These are phyloP conservation scores for Leuctra nigra DNA, from an alignment of 2,888 invertebrate species.

Conservation along the genomic window DNA sequence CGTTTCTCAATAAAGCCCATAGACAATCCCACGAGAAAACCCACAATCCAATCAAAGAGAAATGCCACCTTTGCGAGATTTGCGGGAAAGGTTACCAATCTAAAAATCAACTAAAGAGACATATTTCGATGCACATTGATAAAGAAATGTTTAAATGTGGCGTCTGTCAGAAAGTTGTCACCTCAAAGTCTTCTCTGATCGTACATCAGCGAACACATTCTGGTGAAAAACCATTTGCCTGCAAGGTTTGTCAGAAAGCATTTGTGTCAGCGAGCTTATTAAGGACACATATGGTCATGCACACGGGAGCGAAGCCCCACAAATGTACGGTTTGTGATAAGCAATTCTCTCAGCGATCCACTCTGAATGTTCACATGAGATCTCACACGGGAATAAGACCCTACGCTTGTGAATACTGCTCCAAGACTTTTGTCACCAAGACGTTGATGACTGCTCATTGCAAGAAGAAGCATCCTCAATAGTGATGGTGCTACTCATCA, in stretches of 20 bases:
- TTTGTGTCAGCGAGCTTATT: conserved; percentile 36
- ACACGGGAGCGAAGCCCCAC: conserved; percentile 28
- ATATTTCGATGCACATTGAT: too few relatives aligned
- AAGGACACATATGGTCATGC: conserved; percentile 35
- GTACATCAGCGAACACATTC: conserved; percentile 24
- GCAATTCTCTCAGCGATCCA: conserved; percentile 31
- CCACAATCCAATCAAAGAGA: too few relatives aligned
- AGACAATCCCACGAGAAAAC: too few relatives aligned
- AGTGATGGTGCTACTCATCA: too few relatives aligned
- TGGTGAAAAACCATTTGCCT: conserved; percentile 20
- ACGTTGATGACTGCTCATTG: conserved; percentile 1
- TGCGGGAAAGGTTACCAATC: too few relatives aligned
- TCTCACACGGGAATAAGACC: conserved; percentile 54
- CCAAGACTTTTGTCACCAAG: conserved; percentile 55
- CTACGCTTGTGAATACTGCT: conserved; percentile 51
- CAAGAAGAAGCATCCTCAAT: too few relatives aligned
- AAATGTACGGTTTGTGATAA: conserved; percentile 36
- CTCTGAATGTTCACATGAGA: conserved; percentile 23
- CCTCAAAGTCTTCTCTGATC: conserved; percentile 33
- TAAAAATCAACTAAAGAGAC: too few relatives aligned
- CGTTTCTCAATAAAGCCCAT: too few relatives aligned
- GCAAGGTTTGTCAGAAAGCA: conserved; percentile 19
- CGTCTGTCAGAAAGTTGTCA: too few relatives aligned
- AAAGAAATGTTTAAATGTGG: too few relatives aligned
- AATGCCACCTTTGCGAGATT: too few relatives aligned